phyloP scores from a whole-genome alignment of 2,797 vertebrate genomes.

The Scyliorhinus canicula region DNA sequence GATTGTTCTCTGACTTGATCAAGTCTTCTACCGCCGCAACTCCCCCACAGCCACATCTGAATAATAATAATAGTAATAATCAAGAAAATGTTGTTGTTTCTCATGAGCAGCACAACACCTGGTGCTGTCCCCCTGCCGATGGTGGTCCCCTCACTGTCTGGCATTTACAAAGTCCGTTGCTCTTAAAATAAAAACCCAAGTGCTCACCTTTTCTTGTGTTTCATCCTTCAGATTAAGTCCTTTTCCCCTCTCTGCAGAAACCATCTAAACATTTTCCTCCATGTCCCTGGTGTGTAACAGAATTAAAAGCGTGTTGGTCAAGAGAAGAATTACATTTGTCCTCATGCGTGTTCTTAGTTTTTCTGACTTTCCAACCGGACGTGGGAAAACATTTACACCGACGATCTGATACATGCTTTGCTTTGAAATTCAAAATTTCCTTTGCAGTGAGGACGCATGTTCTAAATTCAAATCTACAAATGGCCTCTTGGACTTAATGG shows the following conservation, averaged over 20 bases:
- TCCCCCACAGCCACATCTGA: slow-evolving; percentile 29
- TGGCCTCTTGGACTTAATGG: neutral
- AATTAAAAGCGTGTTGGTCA: neutral
- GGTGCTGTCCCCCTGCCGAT: slow-evolving; percentile 38
- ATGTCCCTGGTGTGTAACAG: neutral
- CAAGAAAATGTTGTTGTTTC: neutral
- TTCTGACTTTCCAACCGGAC: neutral
- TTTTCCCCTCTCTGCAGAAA: neutral
- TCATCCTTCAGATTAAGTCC: slow-evolving; percentile 15
- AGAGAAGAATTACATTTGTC: neutral
- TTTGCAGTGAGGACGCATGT: neutral
- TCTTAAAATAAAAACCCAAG: slow-evolving; percentile 39
- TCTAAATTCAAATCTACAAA: neutral
- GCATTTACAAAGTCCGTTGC: neutral
- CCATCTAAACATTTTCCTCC: neutral
- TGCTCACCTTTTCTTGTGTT: slow-evolving; percentile 41
- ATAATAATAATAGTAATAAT: too few relatives aligned
- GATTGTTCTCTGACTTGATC: slow-evolving; percentile 15
- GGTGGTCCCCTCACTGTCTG: neutral
- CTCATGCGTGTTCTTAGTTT: neutral
- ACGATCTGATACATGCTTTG: neutral
- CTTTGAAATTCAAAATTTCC: neutral
- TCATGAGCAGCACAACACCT: slow-evolving; percentile 31
- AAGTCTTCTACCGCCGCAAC: slow-evolving; percentile 17
- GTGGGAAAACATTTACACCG: neutral